Conservation (phyloP, 2,888 invertebrate species). For the Amphipoea oculea region DNA sequence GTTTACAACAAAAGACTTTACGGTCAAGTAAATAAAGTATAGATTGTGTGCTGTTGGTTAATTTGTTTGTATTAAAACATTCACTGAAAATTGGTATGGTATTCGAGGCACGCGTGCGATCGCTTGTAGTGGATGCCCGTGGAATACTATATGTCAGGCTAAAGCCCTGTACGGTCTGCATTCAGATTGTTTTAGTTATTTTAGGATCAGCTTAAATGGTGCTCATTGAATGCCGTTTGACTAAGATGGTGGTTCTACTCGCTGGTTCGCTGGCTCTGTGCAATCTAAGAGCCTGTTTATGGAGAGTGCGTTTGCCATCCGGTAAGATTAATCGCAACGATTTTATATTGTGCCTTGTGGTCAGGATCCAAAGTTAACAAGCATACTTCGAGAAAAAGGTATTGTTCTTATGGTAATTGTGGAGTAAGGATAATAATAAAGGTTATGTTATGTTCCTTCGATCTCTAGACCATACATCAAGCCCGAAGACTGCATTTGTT, state of each 20-base stretch:
- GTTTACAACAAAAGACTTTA: constrained; percentile 65
- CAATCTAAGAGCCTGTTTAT: constrained; percentile 33
- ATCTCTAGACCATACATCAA: constrained; percentile 20
- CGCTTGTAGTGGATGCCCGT: constrained; percentile 79
- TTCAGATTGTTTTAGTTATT: constrained; percentile 84
- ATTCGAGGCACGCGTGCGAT: constrained; percentile 82
- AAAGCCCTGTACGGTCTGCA: constrained; percentile 81
- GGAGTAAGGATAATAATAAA: constrained; percentile 23
- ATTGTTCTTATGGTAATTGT: constrained; percentile 54
- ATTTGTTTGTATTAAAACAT: constrained; percentile 70
- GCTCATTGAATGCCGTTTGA: constrained; percentile 61
- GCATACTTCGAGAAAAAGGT: constrained; percentile 15
- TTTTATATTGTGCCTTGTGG: constrained; percentile 26
- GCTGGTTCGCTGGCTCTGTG: constrained; percentile 22
- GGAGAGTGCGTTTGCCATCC: constrained; percentile 31
- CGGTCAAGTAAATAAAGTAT: constrained; percentile 67
- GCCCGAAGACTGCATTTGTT: not conserved
- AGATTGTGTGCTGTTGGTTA: constrained; percentile 60
- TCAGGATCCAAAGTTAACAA: not conserved
- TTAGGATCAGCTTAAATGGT: constrained; percentile 74
- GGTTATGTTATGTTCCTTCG: constrained; percentile 20
- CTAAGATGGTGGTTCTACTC: constrained; percentile 53
- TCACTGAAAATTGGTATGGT: constrained; percentile 75
- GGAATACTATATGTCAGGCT: constrained; percentile 81
- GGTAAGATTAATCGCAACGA: constrained; percentile 27